Evolutionary conservation across 2,797 vertebrate species (phyloP).

Genomic region (Sebastes flavidus): DNA sequence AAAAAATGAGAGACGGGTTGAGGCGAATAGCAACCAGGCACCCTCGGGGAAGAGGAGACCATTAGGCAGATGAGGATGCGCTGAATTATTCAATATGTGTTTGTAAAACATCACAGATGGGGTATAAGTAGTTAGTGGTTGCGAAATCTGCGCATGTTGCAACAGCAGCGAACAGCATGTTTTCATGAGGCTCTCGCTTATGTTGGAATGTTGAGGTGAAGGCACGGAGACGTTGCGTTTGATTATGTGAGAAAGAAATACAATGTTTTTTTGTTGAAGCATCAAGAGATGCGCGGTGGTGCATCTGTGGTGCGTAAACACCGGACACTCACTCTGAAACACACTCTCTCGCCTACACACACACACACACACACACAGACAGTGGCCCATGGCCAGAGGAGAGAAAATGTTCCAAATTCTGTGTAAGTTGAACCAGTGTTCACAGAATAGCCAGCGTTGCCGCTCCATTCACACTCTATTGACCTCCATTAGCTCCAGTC

Average conservation of each 20-base stretch:
- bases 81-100: slow-evolving; percentile 73
- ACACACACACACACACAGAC: not conserved
- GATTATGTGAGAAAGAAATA: not conserved
- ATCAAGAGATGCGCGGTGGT: not conserved
- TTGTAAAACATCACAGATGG: slow-evolving; percentile 74
- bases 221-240: not conserved
- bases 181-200: slow-evolving; percentile 16
- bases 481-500: slow-evolving; percentile 45
- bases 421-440: slow-evolving; percentile 3
- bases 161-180: slow-evolving; percentile 17
- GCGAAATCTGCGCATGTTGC: slow-evolving; percentile 39
- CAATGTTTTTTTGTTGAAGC: not conserved
- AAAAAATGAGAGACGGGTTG: slow-evolving; percentile 19
- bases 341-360: not conserved
- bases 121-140: slow-evolving; percentile 50
- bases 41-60: slow-evolving; percentile 50
- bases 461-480: slow-evolving; percentile 33
- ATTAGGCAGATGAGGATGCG: slow-evolving; percentile 64
- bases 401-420: not conserved
- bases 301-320: slow-evolving; percentile 30
- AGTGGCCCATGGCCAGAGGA: not conserved
- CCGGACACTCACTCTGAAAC: not conserved
- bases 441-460: slow-evolving; percentile 9
- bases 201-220: slow-evolving; percentile 6
- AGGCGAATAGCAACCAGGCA: slow-evolving; percentile 48